Evolutionary conservation across 1,140 invertebrate species (phyloP).

Genomic region (Magallana angulata): DNA sequence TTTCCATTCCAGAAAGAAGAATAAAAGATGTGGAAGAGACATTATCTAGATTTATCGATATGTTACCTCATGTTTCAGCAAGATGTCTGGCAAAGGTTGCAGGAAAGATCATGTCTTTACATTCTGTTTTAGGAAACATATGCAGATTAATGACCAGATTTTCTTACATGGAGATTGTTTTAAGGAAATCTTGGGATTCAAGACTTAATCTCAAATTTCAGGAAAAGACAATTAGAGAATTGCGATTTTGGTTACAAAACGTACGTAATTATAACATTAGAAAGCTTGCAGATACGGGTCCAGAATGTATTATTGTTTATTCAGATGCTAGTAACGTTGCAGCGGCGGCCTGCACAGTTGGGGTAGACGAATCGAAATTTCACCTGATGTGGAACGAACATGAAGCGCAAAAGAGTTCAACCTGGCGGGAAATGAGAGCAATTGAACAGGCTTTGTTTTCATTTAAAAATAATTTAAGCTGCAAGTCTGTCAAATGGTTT

Average conservation of each 20-base stretch:
- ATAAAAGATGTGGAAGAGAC: not conserved
- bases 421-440: constrained; percentile 13
- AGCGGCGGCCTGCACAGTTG: not conserved
- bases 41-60: not conserved
- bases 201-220: not conserved
- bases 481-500: constrained; percentile 51
- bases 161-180: constrained; percentile 2
- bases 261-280: not conserved
- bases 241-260: not conserved
- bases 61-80: not conserved
- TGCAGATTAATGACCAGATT: constrained; percentile 45
- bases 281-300: not conserved
- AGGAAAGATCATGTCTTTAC: constrained; percentile 39
- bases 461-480: not conserved
- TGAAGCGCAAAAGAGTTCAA: constrained; percentile 20
- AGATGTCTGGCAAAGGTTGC: not conserved
- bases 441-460: not conserved
- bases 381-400: not conserved
- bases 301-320: constrained; percentile 6
- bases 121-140: constrained; percentile 30
- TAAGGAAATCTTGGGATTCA: not conserved
- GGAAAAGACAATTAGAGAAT: constrained; percentile 33
- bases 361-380: not conserved
- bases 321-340: constrained; percentile 15
- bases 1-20: constrained; percentile 49